Evolutionary conservation across 2,888 invertebrate species (phyloP).

Genomic region (Vannuccia rotundouncinata): DNA sequence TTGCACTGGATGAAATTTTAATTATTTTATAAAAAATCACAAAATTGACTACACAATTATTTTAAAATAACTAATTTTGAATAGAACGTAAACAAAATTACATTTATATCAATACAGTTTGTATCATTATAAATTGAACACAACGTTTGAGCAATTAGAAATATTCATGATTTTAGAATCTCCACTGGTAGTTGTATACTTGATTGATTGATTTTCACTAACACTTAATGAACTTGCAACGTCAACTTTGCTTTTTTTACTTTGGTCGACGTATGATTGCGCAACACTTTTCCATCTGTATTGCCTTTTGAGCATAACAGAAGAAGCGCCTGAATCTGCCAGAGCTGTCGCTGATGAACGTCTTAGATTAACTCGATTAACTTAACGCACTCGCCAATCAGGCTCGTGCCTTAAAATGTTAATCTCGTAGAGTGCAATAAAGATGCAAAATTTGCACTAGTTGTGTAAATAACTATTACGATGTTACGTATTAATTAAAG

Average conservation of each 20-base stretch:
- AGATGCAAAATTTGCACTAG: too few species aligned
- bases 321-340: background rate
- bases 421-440: too few species aligned
- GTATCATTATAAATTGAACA: conserved; percentile 12
- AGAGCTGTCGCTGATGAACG: conserved; percentile 9
- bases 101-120: too few species aligned
- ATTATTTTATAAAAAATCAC: too few species aligned
- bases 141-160: conserved; percentile 7
- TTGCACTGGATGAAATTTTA: conserved; percentile 12
- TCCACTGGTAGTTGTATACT: conserved; percentile 5
- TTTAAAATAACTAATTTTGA: too few species aligned
- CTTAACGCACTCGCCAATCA: too few species aligned
- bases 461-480: too few species aligned
- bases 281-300: conserved; percentile 14
- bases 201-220: background rate
- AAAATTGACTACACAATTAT: too few species aligned
- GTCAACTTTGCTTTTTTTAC: background rate
- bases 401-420: too few species aligned
- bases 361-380: too few species aligned
- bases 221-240: background rate
- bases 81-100: too few species aligned
- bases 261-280: background rate
- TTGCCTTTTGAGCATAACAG: background rate
- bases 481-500: too few species aligned
- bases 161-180: conserved; percentile 2